Evolutionary conservation across 2,797 vertebrate genomes (phyloP), one percentile per base, ranked within the genome.

Genomic region (Microchirus variegatus): DNA sequence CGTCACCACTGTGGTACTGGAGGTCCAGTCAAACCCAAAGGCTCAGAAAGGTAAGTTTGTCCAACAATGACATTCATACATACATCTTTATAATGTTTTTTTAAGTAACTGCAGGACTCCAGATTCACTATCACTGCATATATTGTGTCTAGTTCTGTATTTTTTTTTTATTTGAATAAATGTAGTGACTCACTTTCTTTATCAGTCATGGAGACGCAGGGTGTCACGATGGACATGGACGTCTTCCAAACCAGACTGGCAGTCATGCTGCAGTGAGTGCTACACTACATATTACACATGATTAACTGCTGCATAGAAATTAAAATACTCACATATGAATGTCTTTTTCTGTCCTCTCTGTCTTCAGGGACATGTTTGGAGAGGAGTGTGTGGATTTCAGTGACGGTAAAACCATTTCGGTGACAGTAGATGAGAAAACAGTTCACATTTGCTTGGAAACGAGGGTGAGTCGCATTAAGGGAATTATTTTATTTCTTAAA

Each of bases 1-100:
- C 0, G 94, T 97, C 70, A 96, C 94, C 52, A 97, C 95, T 0
- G 94, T 98, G 48, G 95, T 97, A 53, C 71, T 97, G 77, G 95
- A 97, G 72, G 94, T 97, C 58, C 96, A 97, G 83, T 97, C 96
- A 11, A 97, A 98, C 81, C 95, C 95, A 1, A 96, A 95, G 80
- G 94, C 95, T 74, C 94, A 96, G 80, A 97, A 96, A 95, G 95
- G 95, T 96, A 81, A 1, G 58, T 61, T 35, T 55, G 46, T 10
- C 40, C 26, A 38, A 10, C 37, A 38, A 22, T 11, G 3, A 16
- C 22, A 22, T 22, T n/a, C n/a, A n/a, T n/a, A n/a, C n/a, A n/a
- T n/a, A n/a, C n/a, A n/a, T n/a, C n/a, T n/a, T n/a, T n/a, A n/a
- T n/a, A n/a, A n/a, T n/a, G n/a, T n/a, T n/a, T n/a, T n/a, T n/a